Base-by-base conservation (phyloP, 2,113 vertebrate genomes). In the Drymodes brunneopygia region DNA sequence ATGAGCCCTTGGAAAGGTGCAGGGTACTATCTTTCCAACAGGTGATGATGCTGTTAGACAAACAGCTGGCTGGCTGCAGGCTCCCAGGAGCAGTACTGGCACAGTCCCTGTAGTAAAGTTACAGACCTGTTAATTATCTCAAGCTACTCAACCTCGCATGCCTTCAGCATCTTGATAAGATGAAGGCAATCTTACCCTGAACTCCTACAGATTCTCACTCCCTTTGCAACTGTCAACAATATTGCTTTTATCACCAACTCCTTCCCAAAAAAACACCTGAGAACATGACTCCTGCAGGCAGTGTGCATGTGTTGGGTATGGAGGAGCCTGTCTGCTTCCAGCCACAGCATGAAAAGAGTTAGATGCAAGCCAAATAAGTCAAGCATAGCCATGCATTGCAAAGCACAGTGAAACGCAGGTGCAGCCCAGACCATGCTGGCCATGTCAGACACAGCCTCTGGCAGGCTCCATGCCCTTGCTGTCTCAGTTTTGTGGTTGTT, bases 391-490 rank as follows among this genome's bases (percentile, higher is more conserved):
- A 36, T 18, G 31, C 54, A 5, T 3, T 1, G 6, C 24, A 44
- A n/a, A 28, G 60, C 42, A 31, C 35, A 27, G 47, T 6, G 23
- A 88, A 79, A 50, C 0, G 0, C 21, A 36, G n/a, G 35, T 36
- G 38, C 58, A 66, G 27, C 40, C 56, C 28, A 20, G 15, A 7
- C 33, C 36, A 10, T 0, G 0, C 33, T 50, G 42, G 11, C 36
- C 21, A 5, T 25, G 27, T 50, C 83, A 86, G 62, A 54, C 77
- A 62, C 33, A 70, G 73, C 12, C 33, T 50, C 60, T 36, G 36
- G 24, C 35, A 45, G 54, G 42, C 42, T 50, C 8, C 28, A 11
- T 3, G 5, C 18, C 19, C 35, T 71, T 42, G 16, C 45, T 51
- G 14, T 40, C 45, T 40, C 21, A 42, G 36, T 21, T 33, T 10